These are phyloP conservation scores for Simalia tracyae DNA, from an alignment of 2,797 vertebrate genomes.

Conservation along the genomic window DNA sequence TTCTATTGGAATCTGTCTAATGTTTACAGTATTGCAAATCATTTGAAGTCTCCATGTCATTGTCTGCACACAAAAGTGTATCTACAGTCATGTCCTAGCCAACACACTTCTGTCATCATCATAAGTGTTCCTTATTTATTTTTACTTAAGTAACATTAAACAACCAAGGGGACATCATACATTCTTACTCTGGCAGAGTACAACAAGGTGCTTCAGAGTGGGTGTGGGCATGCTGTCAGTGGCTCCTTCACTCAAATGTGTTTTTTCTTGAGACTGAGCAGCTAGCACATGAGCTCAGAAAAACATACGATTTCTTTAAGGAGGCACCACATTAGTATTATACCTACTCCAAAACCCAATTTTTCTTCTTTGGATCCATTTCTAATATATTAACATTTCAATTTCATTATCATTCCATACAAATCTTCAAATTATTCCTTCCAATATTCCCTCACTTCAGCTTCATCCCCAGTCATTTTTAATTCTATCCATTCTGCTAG, in stretches of 20 bases:
- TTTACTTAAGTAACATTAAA: not conserved
- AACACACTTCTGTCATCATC: not conserved
- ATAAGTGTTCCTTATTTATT: not conserved
- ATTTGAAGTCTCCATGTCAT: not conserved
- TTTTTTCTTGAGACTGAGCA: not conserved
- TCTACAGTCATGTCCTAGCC: not conserved
- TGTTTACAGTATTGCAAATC: not conserved
- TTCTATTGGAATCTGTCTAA: not conserved
- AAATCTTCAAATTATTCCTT: not conserved
- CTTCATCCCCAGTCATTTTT: not conserved
- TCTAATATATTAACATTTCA: not conserved
- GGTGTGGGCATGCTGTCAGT: not conserved
- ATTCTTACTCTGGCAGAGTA: not conserved
- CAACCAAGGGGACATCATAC: not conserved
- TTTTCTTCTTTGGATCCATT: not conserved
- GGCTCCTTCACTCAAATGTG: not conserved
- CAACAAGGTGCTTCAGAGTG: not conserved
- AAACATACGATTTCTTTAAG: not conserved
- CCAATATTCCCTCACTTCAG: not conserved
- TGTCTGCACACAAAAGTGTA: not conserved
- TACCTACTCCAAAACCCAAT: not conserved
- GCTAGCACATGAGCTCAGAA: not conserved
- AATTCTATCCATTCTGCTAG: not conserved
- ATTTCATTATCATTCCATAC: not conserved
- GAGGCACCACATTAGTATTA: not conserved